Evolutionary conservation across 1,140 invertebrate species (phyloP).

Genomic region (Drosophila nasuta): DNA sequence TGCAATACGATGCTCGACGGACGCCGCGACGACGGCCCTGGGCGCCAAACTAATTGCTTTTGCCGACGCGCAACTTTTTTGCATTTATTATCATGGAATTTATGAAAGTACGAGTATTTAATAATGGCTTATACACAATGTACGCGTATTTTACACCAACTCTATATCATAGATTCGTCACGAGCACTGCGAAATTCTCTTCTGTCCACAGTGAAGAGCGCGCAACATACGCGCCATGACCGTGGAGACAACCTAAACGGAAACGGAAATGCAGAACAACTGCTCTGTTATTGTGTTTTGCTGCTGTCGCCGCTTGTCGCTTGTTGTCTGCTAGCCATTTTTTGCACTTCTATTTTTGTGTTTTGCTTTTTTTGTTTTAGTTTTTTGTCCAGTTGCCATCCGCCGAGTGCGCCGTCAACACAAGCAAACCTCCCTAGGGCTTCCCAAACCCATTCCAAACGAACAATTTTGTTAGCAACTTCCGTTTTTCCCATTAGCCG

Average conservation of each 20-base stretch:
- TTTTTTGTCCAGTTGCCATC: constrained; percentile 6
- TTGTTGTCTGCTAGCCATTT: constrained; percentile 30
- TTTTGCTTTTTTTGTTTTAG: constrained; percentile 14
- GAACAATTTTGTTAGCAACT: constrained; percentile 54
- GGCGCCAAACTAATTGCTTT: constrained; percentile 78
- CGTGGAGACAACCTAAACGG: constrained; percentile 44
- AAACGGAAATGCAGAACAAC: constrained; percentile 81
- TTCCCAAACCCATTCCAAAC: constrained; percentile 1
- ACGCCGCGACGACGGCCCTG: constrained; percentile 47
- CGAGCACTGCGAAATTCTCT: constrained; percentile 47
- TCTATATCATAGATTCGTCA: constrained; percentile 46
- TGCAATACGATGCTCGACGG: constrained; percentile 73
- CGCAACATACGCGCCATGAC: constrained; percentile 3
- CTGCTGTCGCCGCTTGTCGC: constrained; percentile 43
- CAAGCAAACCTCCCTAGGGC: constrained; percentile 3
- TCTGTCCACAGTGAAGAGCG: constrained; percentile 6
- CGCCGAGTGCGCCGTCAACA: constrained; percentile 34
- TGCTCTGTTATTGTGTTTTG: constrained; percentile 55
- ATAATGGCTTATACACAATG: constrained; percentile 23
- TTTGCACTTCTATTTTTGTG: constrained; percentile 25
- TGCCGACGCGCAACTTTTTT: constrained; percentile 51
- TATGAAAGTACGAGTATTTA: constrained; percentile 59
- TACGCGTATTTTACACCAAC: neutral
- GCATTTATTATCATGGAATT: constrained; percentile 51
- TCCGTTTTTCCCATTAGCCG: constrained; percentile 75